Percentiles rank a stretch among this genome's conserved stretches.
Conservation (phyloP, 2,888 invertebrate species). For the Chloroclysta siterata region DNA sequence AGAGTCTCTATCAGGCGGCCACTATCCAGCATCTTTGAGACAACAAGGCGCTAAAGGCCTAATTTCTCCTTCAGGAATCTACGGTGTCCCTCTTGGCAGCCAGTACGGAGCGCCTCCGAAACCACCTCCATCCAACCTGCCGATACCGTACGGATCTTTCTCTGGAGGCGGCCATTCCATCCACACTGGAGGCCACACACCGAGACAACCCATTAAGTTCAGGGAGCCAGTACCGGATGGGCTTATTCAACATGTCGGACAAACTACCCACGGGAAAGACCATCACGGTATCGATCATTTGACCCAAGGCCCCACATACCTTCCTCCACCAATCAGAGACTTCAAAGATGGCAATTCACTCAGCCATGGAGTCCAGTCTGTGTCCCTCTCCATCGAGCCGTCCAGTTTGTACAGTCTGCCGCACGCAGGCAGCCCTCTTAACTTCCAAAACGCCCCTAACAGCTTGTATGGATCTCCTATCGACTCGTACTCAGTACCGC, state of each 20-base stretch:
- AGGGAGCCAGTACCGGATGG: constrained; percentile 90
- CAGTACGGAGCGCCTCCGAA: constrained; percentile 76
- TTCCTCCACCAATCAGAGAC: constrained; percentile 87
- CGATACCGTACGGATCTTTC: constrained; percentile 73
- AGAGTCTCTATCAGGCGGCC: constrained; percentile 74
- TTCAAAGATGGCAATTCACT: constrained; percentile 74
- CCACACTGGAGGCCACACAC: constrained; percentile 71
- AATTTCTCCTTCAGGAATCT: constrained; percentile 86
- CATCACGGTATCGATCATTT: constrained; percentile 83
- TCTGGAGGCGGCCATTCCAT: constrained; percentile 75
- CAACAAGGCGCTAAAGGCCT: constrained; percentile 81
- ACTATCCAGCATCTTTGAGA: constrained; percentile 64
- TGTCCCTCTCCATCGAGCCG: constrained; percentile 78
- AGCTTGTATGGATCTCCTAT: constrained; percentile 74
- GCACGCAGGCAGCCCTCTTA: constrained; percentile 71
- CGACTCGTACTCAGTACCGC: constrained; percentile 81
- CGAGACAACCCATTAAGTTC: constrained; percentile 88
- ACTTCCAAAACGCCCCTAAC: constrained; percentile 73
- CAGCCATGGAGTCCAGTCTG: constrained; percentile 55
- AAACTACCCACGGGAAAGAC: constrained; percentile 87
- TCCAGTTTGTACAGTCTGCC: constrained; percentile 82
- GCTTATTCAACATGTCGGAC: constrained; percentile 87
- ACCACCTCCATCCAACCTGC: constrained; percentile 61
- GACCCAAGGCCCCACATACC: constrained; percentile 81
- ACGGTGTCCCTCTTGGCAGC: constrained; percentile 85